phyloP scores from a whole-genome alignment of 2,113 vertebrate genomes.

The Aleadryas rufinucha region DNA sequence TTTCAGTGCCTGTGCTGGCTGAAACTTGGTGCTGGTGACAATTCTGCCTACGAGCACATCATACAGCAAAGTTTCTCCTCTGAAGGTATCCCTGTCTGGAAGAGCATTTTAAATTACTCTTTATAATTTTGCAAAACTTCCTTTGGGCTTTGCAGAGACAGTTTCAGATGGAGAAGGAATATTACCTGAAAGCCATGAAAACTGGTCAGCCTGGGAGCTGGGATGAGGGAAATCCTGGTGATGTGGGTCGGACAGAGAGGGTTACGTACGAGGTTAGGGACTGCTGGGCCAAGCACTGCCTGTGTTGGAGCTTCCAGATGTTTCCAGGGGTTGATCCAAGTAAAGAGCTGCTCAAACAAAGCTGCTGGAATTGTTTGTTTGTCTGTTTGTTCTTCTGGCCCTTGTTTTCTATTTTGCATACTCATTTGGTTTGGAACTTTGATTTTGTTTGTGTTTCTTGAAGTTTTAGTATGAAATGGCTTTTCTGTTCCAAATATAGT shows the following conservation, averaged over 20 bases:
- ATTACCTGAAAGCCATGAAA: not conserved
- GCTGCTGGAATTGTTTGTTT: not conserved
- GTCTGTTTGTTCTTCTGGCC: not conserved
- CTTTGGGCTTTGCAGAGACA: not conserved
- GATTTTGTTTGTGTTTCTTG: not conserved
- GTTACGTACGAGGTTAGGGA: not conserved
- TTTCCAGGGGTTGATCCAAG: not conserved
- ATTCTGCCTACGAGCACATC: not conserved
- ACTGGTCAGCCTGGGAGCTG: not conserved
- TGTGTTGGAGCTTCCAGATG: not conserved
- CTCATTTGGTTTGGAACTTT: not conserved
- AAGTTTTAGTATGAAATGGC: not conserved
- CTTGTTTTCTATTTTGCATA: not conserved
- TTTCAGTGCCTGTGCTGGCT: not conserved
- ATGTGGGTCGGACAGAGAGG: not conserved
- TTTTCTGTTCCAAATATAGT: not conserved
- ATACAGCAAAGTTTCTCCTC: not conserved
- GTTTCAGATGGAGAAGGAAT: not conserved
- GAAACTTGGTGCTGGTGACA: not conserved
- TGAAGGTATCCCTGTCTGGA: not conserved
- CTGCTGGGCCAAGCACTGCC: not conserved
- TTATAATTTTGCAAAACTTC: not conserved
- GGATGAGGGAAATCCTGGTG: not conserved
- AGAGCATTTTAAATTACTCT: constrained; percentile 2
- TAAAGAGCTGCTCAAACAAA: not conserved